Evolutionary conservation across 2,113 vertebrate genomes (phyloP), one percentile per base, ranked within the genome.

Genomic region (Synodontis membranacea): DNA sequence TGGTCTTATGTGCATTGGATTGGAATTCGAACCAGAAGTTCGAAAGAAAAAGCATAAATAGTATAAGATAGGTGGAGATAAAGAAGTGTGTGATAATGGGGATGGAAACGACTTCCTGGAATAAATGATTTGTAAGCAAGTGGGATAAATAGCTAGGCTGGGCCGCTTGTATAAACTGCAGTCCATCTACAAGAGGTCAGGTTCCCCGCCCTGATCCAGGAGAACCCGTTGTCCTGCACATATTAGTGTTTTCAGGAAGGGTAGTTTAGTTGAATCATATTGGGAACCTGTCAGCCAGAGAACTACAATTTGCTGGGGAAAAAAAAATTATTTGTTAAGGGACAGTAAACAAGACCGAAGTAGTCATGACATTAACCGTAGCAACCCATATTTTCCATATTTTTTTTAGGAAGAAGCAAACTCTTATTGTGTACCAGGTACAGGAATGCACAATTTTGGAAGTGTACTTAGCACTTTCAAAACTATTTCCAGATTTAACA

Each of bases 21-120:
- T 8, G 11, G 9, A 25, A 72, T 72, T 37, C 64, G 37, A 66
- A 66, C 64, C 64, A 64, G 34, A 68, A 37, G 8, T 66, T 21
- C 64, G 15, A 68, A 68, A 17, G 31, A 68, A 68, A 34, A 37
- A 68, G 66, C 1, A 5, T 37, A 37, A 68, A 37, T 21, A 68
- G 11, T 68, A 68, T 19, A 21, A 70, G 8, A 70, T 10, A 42
- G 42, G 23, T 7, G 46, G 72, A 75, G 42, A 75, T 46, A 28
- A 10, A 46, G 39, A 37, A 28, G 10, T 28, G 46, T 28, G 39
- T 4, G 34, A 76, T 76, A n/a, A 76, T n/a, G 44, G 42, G 44
- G 12, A 75, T 48, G 72, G 25, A 75, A 48, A 72, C 37, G 25
- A 72, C 37, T 44, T 72, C 68, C 68, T 72, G 68, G 68, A 72